Base-by-base conservation (phyloP, 2,113 vertebrate genomes). In the Corythaeola cristata region DNA sequence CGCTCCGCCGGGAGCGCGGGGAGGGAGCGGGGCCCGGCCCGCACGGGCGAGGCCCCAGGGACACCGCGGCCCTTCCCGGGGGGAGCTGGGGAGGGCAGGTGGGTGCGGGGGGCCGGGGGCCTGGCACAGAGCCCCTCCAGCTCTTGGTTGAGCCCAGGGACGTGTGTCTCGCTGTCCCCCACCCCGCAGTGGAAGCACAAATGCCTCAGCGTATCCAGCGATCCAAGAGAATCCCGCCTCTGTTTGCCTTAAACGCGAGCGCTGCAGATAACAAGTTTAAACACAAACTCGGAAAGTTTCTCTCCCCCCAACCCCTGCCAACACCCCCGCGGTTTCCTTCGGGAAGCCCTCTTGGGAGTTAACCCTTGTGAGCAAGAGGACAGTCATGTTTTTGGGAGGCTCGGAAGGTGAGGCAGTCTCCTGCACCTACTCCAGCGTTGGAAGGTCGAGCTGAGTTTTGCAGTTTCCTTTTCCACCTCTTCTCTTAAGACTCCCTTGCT, bases 211-310 rank as follows among this genome's bases (percentile, higher is more conserved):
- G 2, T 39, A 85, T 32, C 33, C 64, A 35, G 55, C 0, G 63
- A 44, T 81, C 79, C 53, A 27, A 56, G 73, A 28, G 76, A 78
- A 71, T 81, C 89, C 56, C 84, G 60, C 28, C 68, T 75, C 44
- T 45, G 49, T 89, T 85, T 93, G 83, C 62, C 52, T 90, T 75
- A 77, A 84, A 94, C 52, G 27, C 7, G 26, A 53, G 59, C 12
- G 12, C 83, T 88, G 63, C 75, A 82, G 94, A 84, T 95, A 96
- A 89, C 93, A 92, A 92, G 86, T 93, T 96, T 90, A 95, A 95
- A 96, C 90, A 92, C 64, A 94, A 93, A 85, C 92, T 94, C 41
- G 30, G 47, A 75, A 91, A 90, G 75, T 52, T 95, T 52, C 33
- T 52, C 33, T 30, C 13, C 37, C 41, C 30, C 33, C 32, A 8